These are phyloP conservation scores for Osmoderma eremita DNA, from an alignment of 2,888 invertebrate species.

Conservation along the genomic window DNA sequence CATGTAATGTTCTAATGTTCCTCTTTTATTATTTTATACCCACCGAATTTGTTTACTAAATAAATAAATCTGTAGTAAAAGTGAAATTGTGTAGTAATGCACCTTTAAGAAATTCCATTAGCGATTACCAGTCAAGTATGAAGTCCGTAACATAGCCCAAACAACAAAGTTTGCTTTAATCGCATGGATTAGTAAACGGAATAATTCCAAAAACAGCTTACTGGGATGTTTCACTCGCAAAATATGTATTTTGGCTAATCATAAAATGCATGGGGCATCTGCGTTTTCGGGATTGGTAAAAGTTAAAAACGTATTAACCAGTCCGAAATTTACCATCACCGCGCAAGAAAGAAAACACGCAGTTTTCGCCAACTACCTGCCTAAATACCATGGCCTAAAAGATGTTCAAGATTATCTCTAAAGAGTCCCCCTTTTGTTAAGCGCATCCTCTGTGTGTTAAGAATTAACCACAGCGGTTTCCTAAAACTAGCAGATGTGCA, in stretches of 20 bases:
- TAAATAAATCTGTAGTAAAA: slow-evolving; percentile 3
- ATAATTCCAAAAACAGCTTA: no score
- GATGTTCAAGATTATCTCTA: slow-evolving; percentile 18
- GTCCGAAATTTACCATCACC: no score
- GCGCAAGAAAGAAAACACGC: no score
- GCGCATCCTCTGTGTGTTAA: slow-evolving; percentile 2
- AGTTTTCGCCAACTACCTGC: slow-evolving; percentile 22
- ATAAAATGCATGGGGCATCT: no score
- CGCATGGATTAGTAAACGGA: no score
- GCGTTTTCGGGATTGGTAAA: no score
- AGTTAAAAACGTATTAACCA: no score
- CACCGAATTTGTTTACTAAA: slow-evolving; percentile 13
- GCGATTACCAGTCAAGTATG: slow-evolving; percentile 11
- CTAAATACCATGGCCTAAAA: neutral
- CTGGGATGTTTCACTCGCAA: no score
- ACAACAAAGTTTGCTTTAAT: no score
- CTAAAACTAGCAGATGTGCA: slow-evolving; percentile 21
- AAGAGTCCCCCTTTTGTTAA: slow-evolving; percentile 20
- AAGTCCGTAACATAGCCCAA: no score
- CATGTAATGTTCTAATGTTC: slow-evolving; percentile 1
- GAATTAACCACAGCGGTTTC: slow-evolving; percentile 32
- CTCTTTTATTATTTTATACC: slow-evolving; percentile 12
- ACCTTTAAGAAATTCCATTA: slow-evolving; percentile 4
- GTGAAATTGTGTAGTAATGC: no score
- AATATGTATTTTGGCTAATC: no score